Conservation (phyloP, 2,113 vertebrate genomes). For the Neolamprologus tretocephalus region DNA sequence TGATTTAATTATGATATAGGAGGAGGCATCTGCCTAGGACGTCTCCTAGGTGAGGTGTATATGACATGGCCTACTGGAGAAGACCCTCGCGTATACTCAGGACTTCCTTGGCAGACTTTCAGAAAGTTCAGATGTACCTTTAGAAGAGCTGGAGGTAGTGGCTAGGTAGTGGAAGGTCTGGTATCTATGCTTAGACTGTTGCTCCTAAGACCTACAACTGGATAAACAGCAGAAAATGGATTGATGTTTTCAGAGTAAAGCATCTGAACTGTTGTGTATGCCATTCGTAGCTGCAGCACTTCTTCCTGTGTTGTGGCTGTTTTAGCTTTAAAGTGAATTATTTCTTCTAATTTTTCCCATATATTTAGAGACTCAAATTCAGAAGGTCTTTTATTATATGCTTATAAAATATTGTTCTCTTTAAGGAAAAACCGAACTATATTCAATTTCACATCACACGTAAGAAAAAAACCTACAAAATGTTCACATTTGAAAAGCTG, state of each 20-base stretch:
- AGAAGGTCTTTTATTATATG: not conserved
- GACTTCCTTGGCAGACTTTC: not conserved
- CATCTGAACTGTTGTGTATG: not conserved
- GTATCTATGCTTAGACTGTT: not conserved
- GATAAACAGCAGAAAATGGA: not conserved
- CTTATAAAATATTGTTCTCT: not conserved
- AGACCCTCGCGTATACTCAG: not conserved
- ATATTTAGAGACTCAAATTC: not conserved
- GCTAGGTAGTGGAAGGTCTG: not conserved
- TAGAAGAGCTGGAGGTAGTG: not conserved
- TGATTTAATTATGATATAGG: not conserved
- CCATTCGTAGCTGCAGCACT: not conserved
- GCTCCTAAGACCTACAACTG: not conserved
- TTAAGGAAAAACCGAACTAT: not conserved
- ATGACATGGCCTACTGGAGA: not conserved
- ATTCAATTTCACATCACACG: not conserved
- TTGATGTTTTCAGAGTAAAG: not conserved
- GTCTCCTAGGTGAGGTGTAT: not conserved
- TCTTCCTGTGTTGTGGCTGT: not conserved
- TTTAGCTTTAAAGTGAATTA: not conserved
- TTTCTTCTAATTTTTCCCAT: not conserved
- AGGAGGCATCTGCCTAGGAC: not conserved
- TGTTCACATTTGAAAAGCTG: not conserved
- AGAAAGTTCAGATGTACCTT: not conserved
- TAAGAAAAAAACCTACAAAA: not conserved